Conservation (phyloP, 2,797 vertebrate species). For the Lates japonicus region DNA sequence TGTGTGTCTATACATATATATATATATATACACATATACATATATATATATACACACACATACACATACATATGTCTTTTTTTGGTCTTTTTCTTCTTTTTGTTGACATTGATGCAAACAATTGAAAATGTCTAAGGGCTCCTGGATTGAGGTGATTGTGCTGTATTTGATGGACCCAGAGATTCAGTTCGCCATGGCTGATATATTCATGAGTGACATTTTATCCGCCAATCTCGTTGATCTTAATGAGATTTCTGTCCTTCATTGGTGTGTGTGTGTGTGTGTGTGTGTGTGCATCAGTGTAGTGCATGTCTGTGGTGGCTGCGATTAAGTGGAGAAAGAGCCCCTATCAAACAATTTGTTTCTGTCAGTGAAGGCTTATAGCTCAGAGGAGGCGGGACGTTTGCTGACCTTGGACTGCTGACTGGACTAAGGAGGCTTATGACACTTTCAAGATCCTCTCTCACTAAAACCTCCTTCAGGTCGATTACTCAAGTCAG, state of each 20-base stretch:
- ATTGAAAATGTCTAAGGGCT: conserved; percentile 31
- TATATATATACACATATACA: background rate
- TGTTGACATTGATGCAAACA: conserved; percentile 44
- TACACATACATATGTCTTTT: background rate
- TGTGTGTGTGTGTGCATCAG: conserved; percentile 10
- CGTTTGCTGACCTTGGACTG: conserved; percentile 64
- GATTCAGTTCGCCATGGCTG: conserved; percentile 55
- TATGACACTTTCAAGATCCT: conserved; percentile 49
- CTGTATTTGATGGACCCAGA: conserved; percentile 58
- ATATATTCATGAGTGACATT: conserved; percentile 76
- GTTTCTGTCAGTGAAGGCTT: conserved; percentile 60
- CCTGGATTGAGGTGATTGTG: conserved; percentile 10
- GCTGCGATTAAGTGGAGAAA: conserved; percentile 57
- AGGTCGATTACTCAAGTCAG: conserved; percentile 21
- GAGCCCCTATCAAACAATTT: conserved; percentile 59
- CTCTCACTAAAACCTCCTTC: conserved; percentile 26
- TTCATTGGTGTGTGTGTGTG: conserved; percentile 39
- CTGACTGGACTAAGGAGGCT: conserved; percentile 55
- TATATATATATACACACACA: too few relatives aligned
- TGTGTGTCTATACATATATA: too few relatives aligned
- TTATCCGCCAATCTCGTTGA: conserved; percentile 74
- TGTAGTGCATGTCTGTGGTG: conserved; percentile 30
- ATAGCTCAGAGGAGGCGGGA: conserved; percentile 29
- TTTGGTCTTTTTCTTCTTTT: background rate
- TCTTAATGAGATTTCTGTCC: conserved; percentile 80